Evolutionary conservation across 2,888 invertebrate species (phyloP), one percentile per base, ranked within the genome.

Genomic region (Heliconius aoede): DNA sequence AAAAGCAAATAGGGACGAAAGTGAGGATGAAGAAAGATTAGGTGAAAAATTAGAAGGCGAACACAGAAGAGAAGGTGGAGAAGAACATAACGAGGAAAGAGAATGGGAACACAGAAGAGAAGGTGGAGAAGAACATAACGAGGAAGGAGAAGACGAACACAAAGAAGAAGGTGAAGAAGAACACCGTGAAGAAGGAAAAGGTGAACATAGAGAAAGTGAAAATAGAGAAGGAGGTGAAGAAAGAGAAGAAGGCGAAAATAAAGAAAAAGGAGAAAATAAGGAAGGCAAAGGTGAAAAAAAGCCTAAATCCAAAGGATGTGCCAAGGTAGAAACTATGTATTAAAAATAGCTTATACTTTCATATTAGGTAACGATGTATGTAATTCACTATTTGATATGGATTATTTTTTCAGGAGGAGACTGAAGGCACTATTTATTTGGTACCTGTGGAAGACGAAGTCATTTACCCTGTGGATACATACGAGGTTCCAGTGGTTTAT

Each of bases 401-500:
- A 36, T 24, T 4, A 7, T 24, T 64, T 64, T 64, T 75, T 1
- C 64, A 75, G 75, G 55, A 26, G 13, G 62, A 51, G 32, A 5
- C 36, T 4, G 24, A 62, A 36, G 32, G 36, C 26, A 26, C 46
- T 55, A n/a, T 69, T 11, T 75, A 75, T 32, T 71, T 75, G 51
- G 36, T 75, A 30, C 75, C 71, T 18, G 11, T 75, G 3, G 75
- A 18, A n/a, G 64, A 55, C 4, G 75, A 75, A 64, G 21, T 75
- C 7, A 18, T 75, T 18, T 75, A 75, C 28, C 62, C 69, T 15
- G 61, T 71, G 13, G 55, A 69, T 13, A 51, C 60, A 7, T 51
- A 51, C 18, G 68, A 69, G 30, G 69, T 74, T 9, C 75, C 75
- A 9, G 55, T 75, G 30, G 71, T 75, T 21, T 71, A 75, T 71